Evolutionary conservation across 2,888 invertebrate genomes (phyloP), one percentile per base, ranked within the genome.

Genomic region (Drosophila nr. perissopoda): DNA sequence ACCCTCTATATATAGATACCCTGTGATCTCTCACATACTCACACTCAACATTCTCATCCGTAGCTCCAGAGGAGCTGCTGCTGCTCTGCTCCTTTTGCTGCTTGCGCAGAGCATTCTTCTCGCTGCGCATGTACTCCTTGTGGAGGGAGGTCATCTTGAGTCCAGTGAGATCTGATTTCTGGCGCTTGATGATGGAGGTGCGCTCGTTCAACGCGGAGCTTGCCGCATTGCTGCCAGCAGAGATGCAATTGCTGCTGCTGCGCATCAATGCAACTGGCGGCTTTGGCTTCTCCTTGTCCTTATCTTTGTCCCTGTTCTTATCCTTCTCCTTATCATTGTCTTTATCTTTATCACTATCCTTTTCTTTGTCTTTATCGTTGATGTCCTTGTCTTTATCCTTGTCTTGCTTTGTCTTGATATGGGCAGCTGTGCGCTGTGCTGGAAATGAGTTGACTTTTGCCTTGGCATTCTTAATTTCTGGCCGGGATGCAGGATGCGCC

Each of bases 121-220:
- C 93, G 67, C 91, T 93, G 0, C 93, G 89, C 90, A 93, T 92
- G 67, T 92, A 93, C 67, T 93, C 93, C 75, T 93, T 93, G 70
- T 92, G 93, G 51, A 93, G 66, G 0, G 92, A 92, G 1, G 92
- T 93, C 79, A 93, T 94, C 90, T 94, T 95, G 0, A 95, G 89
- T 0, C 95, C 95, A 1, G 95, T 95, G 0, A 95, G 94, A 78
- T 95, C 95, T 0, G 95, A 95, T 83, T 95, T 95, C 80, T 95
- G 95, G 2, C 95, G 83, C 69, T 93, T 93, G 8, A 93, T 92
- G 10, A 83, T 85, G 2, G 90, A 84, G 45, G 91, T 85, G 27
- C 91, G 90, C 27, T 69, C 80, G 10, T 74, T 74, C 2, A 72
- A 27, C 2, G 70, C 8, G 16, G 62, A 10, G 4, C 45, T 45